Percentiles rank a stretch among this genome's conserved stretches.
phyloP scores from a whole-genome alignment of 2,113 vertebrate genomes.

The Misgurnus mizolepis region DNA sequence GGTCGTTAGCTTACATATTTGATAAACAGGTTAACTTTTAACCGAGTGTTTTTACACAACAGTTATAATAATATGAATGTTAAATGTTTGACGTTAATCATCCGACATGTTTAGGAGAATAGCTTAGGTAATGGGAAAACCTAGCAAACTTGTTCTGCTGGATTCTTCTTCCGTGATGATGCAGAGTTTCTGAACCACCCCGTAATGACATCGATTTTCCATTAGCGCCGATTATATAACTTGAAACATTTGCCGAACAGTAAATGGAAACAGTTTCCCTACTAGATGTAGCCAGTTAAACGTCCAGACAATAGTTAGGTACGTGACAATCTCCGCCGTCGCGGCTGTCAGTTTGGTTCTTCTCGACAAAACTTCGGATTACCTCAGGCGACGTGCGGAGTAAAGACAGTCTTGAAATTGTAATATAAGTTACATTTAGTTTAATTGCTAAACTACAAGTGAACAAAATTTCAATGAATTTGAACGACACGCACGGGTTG shows the following conservation, averaged over 20 bases:
- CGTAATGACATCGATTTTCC: neutral
- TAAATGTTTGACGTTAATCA: neutral
- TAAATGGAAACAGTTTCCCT: neutral
- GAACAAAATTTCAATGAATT: too few species aligned
- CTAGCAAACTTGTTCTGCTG: slow-evolving; percentile 9
- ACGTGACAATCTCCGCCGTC: too few species aligned
- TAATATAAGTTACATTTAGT: too few species aligned
- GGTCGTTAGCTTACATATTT: neutral
- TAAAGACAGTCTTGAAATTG: too few species aligned
- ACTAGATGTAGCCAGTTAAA: too few species aligned
- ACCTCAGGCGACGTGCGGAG: too few species aligned
- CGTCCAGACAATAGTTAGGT: too few species aligned
- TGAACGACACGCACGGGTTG: too few species aligned
- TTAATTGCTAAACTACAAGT: too few species aligned
- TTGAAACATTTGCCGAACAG: neutral
- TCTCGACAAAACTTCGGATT: too few species aligned
- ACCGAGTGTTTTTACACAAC: neutral
- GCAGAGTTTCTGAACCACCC: neutral
- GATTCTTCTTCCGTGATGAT: neutral
- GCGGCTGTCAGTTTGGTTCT: too few species aligned
- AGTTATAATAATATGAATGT: neutral
- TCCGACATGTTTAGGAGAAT: neutral
- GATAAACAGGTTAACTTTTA: neutral
- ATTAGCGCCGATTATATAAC: neutral
- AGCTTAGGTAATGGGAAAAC: neutral